Percentiles rank a stretch among this genome's conserved stretches.
Conservation (phyloP, 2,888 invertebrate genomes). For the Hydrotaea diabolus region DNA sequence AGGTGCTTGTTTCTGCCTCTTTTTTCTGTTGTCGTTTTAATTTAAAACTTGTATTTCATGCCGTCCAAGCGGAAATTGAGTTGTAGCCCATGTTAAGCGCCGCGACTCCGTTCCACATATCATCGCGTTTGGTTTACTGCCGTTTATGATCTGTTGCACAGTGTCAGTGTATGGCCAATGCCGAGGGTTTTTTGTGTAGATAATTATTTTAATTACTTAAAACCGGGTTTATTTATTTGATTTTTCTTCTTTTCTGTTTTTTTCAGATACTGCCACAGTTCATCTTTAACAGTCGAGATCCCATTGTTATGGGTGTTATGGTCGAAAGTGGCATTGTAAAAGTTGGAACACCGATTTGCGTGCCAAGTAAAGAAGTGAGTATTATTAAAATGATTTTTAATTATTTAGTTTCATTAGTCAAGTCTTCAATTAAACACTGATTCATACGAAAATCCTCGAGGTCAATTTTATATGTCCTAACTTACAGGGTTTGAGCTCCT, state of each 20-base stretch:
- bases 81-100: constrained; percentile 65
- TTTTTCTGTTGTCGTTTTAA: neutral
- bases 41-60: constrained; percentile 20
- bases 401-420: neutral
- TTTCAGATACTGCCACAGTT: constrained; percentile 89
- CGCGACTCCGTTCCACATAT: too few species aligned
- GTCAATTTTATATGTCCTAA: too few species aligned
- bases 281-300: constrained; percentile 99
- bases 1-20: neutral
- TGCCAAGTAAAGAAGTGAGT: constrained; percentile 95
- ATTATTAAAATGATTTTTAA: neutral
- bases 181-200: neutral
- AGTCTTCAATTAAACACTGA: neutral
- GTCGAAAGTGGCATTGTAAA: constrained; percentile 97
- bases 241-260: neutral
- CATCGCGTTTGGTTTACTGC: too few species aligned
- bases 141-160: neutral
- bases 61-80: constrained; percentile 71
- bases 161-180: neutral
- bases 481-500: too few species aligned
- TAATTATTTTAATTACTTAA: constrained; percentile 11
- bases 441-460: neutral
- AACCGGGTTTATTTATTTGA: neutral
- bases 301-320: constrained; percentile 97
- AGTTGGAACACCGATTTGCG: constrained; percentile 98